Evolutionary conservation across 2,113 vertebrate species (phyloP).

Genomic region (Desmodus rotundus): DNA sequence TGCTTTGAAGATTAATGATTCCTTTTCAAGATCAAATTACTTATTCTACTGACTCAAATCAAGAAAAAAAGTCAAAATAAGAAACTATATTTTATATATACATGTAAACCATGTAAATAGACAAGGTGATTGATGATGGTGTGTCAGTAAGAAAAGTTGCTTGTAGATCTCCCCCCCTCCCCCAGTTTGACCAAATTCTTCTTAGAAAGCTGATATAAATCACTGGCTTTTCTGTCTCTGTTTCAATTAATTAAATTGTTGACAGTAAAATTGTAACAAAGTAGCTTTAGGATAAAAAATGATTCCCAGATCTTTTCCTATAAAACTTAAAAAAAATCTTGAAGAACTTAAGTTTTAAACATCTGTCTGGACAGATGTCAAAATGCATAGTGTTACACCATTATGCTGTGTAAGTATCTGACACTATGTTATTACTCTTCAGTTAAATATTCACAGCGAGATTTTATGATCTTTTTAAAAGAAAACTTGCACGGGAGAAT

Average conservation of each 20-base stretch:
- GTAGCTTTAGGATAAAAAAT: slow-evolving; percentile 75
- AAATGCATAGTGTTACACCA: slow-evolving; percentile 70
- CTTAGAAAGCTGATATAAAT: slow-evolving; percentile 36
- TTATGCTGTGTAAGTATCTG: slow-evolving; percentile 69
- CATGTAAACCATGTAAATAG: background rate
- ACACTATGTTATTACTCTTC: slow-evolving; percentile 73
- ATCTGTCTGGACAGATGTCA: slow-evolving; percentile 82
- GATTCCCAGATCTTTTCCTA: slow-evolving; percentile 75
- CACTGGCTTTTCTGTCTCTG: slow-evolving; percentile 63
- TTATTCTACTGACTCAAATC: background rate
- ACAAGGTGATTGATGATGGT: background rate
- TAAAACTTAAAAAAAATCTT: slow-evolving; percentile 52
- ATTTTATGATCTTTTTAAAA: slow-evolving; percentile 73
- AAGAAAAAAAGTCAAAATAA: slow-evolving; percentile 35
- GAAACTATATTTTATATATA: slow-evolving; percentile 8
- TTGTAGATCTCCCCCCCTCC: background rate
- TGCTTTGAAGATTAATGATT: slow-evolving; percentile 20
- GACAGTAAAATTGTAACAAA: slow-evolving; percentile 77
- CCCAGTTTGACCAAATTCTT: slow-evolving; percentile 22
- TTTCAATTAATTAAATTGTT: slow-evolving; percentile 80
- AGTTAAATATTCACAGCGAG: slow-evolving; percentile 75
- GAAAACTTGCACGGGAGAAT: slow-evolving; percentile 56
- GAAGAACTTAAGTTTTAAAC: slow-evolving; percentile 76
- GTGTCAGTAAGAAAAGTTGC: slow-evolving; percentile 41
- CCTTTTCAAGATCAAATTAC: slow-evolving; percentile 22